Evolutionary conservation across 2,888 invertebrate species (phyloP), one percentile per base, ranked within the genome.

Genomic region (Abrostola triplasia): DNA sequence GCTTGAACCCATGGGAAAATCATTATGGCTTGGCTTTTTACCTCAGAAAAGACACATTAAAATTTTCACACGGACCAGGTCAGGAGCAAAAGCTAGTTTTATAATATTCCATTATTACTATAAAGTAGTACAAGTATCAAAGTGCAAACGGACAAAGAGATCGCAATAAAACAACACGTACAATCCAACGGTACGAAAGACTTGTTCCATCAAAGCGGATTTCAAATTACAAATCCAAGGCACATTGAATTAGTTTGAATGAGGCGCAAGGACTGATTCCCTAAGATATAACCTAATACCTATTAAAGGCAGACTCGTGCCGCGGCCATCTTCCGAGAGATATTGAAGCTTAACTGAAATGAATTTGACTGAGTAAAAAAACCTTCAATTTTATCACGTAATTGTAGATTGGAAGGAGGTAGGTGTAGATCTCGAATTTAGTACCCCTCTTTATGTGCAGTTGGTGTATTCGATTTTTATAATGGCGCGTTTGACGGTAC

Each of bases 351-450:
- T 85, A 87, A 87, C 77, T 83, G 82, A 85, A 88, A 87, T 85
- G 84, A 88, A 88, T 87, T 89, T 86, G 82, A 85, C 82, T 83
- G 76, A 81, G 83, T 84, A 84, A 88, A 88, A 88, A 85, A 84
- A 79, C 81, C 82, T 82, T 85, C 84, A 90, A 89, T 90, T 89
- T 87, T 87, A 87, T 90, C 86, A 87, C 85, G 87, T 88, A 84
- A 89, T 88, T 88, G 83, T 82, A 79, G 77, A 87, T 85, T 84
- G 79, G 76, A 67, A 67, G 73, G 70, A 73, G 70, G 67, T 64
- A 54, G 71, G 60, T 51, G 67, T 61, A 63, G 65, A 76, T 70
- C 60, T 52, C 60, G 67, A 70, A 73, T 79, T 80, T 70, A 62
- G 64, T 36, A 57, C 54, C 57, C 66, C 65, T 68, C 62, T 67